phyloP scores from a whole-genome alignment of 2,113 vertebrate genomes.

The Cricetomys ansorgei region DNA sequence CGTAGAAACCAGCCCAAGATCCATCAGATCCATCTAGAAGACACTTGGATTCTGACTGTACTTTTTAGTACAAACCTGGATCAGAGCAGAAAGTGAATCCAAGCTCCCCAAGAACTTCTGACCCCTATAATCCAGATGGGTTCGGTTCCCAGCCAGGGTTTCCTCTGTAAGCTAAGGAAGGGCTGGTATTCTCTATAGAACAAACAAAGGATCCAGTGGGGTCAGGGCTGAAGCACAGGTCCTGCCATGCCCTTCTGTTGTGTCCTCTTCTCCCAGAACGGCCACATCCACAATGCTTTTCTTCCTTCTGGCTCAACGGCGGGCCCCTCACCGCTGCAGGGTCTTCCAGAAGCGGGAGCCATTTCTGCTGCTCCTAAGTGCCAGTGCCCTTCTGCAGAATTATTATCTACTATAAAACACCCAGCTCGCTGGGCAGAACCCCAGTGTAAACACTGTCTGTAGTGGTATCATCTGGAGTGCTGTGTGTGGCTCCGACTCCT shows the following conservation, averaged over 20 bases:
- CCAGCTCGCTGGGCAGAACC: conserved; percentile 76
- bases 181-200: background rate
- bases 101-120: background rate
- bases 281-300: accelerated
- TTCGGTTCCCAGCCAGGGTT: background rate
- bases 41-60: background rate
- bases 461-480: background rate
- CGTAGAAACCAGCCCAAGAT: background rate
- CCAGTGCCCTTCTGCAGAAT: background rate
- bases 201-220: background rate
- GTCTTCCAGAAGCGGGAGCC: background rate
- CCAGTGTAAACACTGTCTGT: conserved; percentile 85
- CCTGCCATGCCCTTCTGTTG: background rate
- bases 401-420: conserved; percentile 81
- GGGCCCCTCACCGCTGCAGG: background rate
- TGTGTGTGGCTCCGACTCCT: background rate
- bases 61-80: background rate
- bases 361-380: background rate
- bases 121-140: background rate
- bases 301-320: background rate
- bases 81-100: background rate
- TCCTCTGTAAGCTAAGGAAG: background rate
- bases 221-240: background rate
- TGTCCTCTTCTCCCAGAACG: accelerated
- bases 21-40: background rate